Percentiles rank a stretch among this genome's conserved stretches.
phyloP scores from a whole-genome alignment of 2,113 vertebrate species.

The Pipa parva region DNA sequence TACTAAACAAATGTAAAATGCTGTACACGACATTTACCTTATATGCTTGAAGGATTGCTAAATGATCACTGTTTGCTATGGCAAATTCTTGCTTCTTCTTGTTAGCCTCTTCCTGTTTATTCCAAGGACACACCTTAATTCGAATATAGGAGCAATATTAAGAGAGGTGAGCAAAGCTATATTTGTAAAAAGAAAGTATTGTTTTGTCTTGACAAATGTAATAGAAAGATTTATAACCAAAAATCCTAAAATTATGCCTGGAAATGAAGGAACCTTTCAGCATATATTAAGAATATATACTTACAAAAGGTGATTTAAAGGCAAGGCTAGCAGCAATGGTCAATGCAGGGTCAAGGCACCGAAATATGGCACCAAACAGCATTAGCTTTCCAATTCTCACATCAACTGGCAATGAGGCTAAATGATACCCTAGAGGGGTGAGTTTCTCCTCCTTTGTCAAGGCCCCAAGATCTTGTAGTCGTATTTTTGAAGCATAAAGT shows the following conservation, averaged over 20 bases:
- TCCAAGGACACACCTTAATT: slow-evolving; percentile 93
- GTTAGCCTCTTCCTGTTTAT: slow-evolving; percentile 91
- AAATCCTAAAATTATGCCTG: too few relatives aligned
- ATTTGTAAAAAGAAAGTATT: too few relatives aligned
- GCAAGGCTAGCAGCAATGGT: slow-evolving; percentile 95
- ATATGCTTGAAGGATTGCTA: slow-evolving; percentile 88
- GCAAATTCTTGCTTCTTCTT: slow-evolving; percentile 87
- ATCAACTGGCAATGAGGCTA: slow-evolving; percentile 93
- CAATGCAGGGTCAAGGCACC: slow-evolving; percentile 90
- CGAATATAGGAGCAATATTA: neutral
- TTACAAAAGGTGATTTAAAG: slow-evolving; percentile 95
- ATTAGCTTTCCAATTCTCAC: slow-evolving; percentile 96
- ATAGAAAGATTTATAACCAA: too few relatives aligned
- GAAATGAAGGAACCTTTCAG: too few relatives aligned
- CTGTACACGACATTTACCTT: slow-evolving; percentile 65
- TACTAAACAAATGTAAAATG: too few relatives aligned
- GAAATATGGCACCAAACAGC: slow-evolving; percentile 94
- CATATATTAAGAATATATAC: too few relatives aligned
- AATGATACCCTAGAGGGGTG: slow-evolving; percentile 90
- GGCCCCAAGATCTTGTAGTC: slow-evolving; percentile 86
- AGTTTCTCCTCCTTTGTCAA: slow-evolving; percentile 80
- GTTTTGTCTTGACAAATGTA: too few relatives aligned
- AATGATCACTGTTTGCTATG: slow-evolving; percentile 85
- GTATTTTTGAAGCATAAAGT: slow-evolving; percentile 76
- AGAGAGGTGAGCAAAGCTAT: neutral